Conservation (phyloP, 2,888 invertebrate genomes). For the Ptilodon capucinus region DNA sequence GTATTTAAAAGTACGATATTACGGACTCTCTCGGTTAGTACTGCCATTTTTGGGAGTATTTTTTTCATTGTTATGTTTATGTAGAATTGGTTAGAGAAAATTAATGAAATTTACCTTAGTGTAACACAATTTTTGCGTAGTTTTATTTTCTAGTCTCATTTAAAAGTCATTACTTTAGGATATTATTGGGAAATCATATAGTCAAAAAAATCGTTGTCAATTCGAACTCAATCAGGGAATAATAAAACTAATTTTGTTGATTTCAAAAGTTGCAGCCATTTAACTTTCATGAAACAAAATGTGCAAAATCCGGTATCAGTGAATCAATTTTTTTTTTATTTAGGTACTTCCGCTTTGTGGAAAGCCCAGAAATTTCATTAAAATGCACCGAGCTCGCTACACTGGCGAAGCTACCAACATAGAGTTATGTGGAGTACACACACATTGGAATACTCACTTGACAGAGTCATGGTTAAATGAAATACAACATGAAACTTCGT, state of each 20-base stretch:
- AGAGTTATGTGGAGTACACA: not conserved
- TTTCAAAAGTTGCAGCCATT: conserved; percentile 27
- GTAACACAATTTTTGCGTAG: no score
- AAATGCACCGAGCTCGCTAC: conserved; percentile 47
- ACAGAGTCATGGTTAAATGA: no score
- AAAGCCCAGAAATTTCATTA: conserved; percentile 73
- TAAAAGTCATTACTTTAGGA: no score
- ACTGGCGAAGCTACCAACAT: not conserved
- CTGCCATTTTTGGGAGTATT: conserved; percentile 48
- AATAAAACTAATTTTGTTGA: conserved; percentile 7
- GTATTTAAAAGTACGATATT: conserved; percentile 60
- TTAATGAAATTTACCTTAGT: no score
- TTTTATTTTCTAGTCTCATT: no score
- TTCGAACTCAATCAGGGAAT: no score
- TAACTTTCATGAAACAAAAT: conserved; percentile 33
- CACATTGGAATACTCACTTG: conserved; percentile 5
- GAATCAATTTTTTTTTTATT: conserved; percentile 59
- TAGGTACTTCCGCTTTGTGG: conserved; percentile 65
- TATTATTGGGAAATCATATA: no score
- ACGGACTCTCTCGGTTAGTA: conserved; percentile 38
- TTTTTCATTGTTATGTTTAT: not conserved
- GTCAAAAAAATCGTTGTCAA: no score
- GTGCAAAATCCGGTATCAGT: conserved; percentile 44
- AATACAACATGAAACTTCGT: no score
- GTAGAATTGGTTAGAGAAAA: no score